Percentiles rank a stretch among this genome's conserved stretches.
Conservation (phyloP, 2,797 vertebrate genomes). For the Clamator glandarius region DNA sequence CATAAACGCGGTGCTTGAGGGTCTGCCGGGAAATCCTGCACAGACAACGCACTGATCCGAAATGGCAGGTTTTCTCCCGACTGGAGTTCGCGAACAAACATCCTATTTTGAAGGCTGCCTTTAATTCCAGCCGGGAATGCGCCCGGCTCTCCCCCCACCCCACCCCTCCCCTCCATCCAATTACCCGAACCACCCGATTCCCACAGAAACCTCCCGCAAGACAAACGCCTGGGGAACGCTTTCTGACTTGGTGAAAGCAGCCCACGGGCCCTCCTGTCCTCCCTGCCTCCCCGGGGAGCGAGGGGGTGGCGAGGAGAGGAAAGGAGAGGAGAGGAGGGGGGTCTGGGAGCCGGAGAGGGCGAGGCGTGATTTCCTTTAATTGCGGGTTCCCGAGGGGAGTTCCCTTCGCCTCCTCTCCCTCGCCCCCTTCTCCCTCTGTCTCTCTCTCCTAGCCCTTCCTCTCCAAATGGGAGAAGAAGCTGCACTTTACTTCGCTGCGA, state of each 20-base stretch:
- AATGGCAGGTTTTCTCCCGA: constrained; percentile 31
- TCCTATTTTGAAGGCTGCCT: background rate
- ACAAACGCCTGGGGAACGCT: constrained; percentile 40
- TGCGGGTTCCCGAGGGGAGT: background rate
- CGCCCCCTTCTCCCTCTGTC: background rate
- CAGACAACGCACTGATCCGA: constrained; percentile 23
- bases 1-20: background rate
- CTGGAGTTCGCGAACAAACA: background rate
- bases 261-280: constrained; percentile 35
- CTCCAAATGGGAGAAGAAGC: constrained; percentile 25
- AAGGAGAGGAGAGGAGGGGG: background rate
- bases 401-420: background rate
- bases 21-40: background rate
- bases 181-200: constrained; percentile 30
- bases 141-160: background rate
- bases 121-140: background rate
- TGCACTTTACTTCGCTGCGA: background rate
- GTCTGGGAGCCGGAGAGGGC: background rate
- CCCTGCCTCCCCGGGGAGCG: constrained; percentile 22
- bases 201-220: constrained; percentile 31
- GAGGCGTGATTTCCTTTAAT: constrained; percentile 24
- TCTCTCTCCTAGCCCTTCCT: background rate
- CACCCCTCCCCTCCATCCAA: background rate
- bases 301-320: background rate
- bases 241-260: constrained; percentile 21